phyloP scores from a whole-genome alignment of 1,140 invertebrate genomes.

The Drosophila kikkawai region DNA sequence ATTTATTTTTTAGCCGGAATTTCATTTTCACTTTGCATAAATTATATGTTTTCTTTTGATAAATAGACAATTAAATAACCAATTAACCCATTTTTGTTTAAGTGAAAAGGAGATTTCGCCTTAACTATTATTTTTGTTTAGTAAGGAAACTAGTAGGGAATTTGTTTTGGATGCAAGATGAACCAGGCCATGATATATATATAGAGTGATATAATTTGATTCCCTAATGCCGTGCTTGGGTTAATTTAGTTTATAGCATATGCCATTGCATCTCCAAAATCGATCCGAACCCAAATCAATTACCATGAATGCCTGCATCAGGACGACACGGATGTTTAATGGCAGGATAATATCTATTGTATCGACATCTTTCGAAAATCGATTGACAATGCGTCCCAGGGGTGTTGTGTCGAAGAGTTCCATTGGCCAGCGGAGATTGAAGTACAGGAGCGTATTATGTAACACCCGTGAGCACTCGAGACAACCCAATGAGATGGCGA shows the following conservation, averaged over 20 bases:
- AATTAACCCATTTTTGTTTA: neutral
- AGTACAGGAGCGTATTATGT: constrained; percentile 88
- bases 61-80: neutral
- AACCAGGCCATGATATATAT: constrained; percentile 19
- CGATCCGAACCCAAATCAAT: constrained; percentile 22
- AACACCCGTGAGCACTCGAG: constrained; percentile 84
- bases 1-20: neutral
- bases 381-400: constrained; percentile 90
- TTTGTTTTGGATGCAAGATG: constrained; percentile 10
- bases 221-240: constrained; percentile 10
- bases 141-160: neutral
- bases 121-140: neutral
- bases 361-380: constrained; percentile 91
- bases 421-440: constrained; percentile 89
- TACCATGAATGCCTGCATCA: constrained; percentile 84
- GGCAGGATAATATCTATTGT: constrained; percentile 87
- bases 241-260: constrained; percentile 21
- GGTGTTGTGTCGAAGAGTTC: constrained; percentile 93
- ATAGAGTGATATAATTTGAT: constrained; percentile 16
- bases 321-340: constrained; percentile 84
- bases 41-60: neutral
- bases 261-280: neutral
- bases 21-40: neutral
- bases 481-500: constrained; percentile 84
- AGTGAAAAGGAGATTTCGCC: neutral